Base-by-base conservation (phyloP, 2,888 invertebrate genomes). In the Bombylius discolor region DNA sequence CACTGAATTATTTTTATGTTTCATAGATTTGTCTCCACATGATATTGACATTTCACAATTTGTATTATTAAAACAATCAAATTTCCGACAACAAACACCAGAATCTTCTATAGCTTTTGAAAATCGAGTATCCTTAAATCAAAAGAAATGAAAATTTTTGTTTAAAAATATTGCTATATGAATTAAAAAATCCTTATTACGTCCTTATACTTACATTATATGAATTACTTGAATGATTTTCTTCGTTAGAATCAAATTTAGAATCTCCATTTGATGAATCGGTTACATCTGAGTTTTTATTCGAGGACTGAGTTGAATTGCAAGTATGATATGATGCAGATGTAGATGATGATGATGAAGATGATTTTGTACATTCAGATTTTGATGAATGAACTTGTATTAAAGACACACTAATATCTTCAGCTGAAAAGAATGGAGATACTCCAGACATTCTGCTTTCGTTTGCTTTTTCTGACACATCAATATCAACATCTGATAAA, bases 361-460 rank as follows among this genome's bases (percentile, higher is more conserved):
- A 5, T 11, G 39, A 39, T 23, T 23, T 23, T 23, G 23, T 23
- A 23, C 23, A 23, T 23, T 23, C 23, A 23, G 23, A 23, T 23
- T 23, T 23, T 23, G 23, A 23, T 23, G 23, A 23, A 23, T 23
- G 23, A 23, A 23, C 39, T 3, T 9, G 11, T 3, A 39, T 39
- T 3, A 39, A 39, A 9, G 71, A 70, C 1, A 69, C 60, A 51
- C 71, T 68, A 13, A 81, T 77, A 65, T 82, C 82, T 59, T 84
- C 85, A 5, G 82, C 83, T 53, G 87, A 87, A 65, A 83, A 80
- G 65, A 88, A 87, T 0, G 86, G 84, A 54, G 82, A 82, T 14
- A 88, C 79, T 1, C 89, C 89, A 33, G 89, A 88, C 58, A 89
- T 74, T 61, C 73, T 73, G 54, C 76, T 78, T 53, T 75, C 77